Evolutionary conservation across 2,888 invertebrate species (phyloP).

Genomic region (Zaprionus lineosus): DNA sequence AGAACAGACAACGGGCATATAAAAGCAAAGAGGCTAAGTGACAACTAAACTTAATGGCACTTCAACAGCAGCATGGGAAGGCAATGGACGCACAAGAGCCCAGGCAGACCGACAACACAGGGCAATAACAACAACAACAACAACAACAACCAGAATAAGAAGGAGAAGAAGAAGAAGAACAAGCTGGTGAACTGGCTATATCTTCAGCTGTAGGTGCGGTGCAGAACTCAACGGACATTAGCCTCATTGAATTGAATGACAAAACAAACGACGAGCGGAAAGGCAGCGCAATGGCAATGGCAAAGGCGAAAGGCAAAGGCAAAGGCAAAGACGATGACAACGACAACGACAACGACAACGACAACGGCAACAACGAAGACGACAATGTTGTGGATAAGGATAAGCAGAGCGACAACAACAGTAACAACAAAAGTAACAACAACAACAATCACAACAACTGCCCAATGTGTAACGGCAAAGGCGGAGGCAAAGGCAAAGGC

Average conservation of each 20-base stretch:
- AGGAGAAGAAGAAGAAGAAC: neutral
- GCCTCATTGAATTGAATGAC: constrained; percentile 81
- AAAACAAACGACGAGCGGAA: constrained; percentile 76
- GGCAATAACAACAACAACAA: constrained; percentile 23
- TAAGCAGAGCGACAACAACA: constrained; percentile 70
- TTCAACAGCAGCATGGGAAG: constrained; percentile 80
- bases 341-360: constrained; percentile 13
- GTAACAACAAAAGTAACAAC: constrained; percentile 42
- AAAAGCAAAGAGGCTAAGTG: constrained; percentile 81
- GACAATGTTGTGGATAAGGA: constrained; percentile 77
- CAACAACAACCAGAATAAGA: neutral
- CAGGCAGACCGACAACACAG: constrained; percentile 39
- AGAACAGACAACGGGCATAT: constrained; percentile 58
- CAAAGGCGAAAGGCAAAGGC: constrained; percentile 36
- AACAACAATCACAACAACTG: constrained; percentile 14
- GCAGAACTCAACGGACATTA: constrained; percentile 80
- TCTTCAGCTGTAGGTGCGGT: constrained; percentile 66
- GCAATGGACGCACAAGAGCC: constrained; percentile 77
- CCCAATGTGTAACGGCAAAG: too few species aligned
- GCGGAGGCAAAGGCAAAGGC: too few species aligned
- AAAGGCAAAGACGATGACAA: constrained; percentile 31
- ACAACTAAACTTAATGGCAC: constrained; percentile 82
- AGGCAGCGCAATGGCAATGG: constrained; percentile 40
- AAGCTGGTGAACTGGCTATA: constrained; percentile 42
- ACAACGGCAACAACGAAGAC: constrained; percentile 20